Base-by-base conservation (phyloP, 2,888 invertebrate species). In the Epsilonema sp. region DNA sequence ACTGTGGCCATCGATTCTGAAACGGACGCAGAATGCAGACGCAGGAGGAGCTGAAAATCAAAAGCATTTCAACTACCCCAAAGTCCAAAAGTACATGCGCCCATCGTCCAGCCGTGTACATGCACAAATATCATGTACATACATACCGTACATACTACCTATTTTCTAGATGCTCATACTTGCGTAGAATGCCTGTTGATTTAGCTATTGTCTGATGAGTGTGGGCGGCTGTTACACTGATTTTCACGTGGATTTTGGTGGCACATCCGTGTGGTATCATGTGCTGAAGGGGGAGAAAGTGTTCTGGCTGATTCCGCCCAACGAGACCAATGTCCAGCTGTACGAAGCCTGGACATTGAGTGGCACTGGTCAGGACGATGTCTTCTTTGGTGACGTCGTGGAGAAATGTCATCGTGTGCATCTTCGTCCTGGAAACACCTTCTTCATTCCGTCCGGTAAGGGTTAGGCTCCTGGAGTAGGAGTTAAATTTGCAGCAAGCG, bases 31-130 rank as follows among this genome's bases (percentile, higher is more conserved):
- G 39, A 39, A 20, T 5, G 3, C 11, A 3, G 3, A 3, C 2
- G n/a, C n/a, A n/a, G n/a, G n/a, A n/a, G n/a, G n/a, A n/a, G 84
- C 81, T 56, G 87, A 89, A 55, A 48, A 52, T 31, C 65, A 62
- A 49, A 92, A 92, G 92, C 90, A 87, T 77, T 97, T 92, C 64
- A n/a, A n/a, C n/a, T n/a, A n/a, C n/a, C 94, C 97, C 0, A 92
- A 92, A 73, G 89, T 89, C 37, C 86, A 87, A 68, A n/a, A n/a
- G n/a, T n/a, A n/a, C 55, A 19, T n/a, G 8, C 11, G 21, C 3
- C 26, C 13, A 21, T 26, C 26, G 3, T 22, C 11, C 31, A 20
- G 24, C 20, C n/a, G n/a, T n/a, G n/a, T n/a, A n/a, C n/a, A n/a
- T n/a, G n/a, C n/a, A n/a, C n/a, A n/a, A n/a, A n/a, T n/a, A n/a